Evolutionary conservation across 2,113 vertebrate species (phyloP), one percentile per base, ranked within the genome.

Genomic region (Aythya baeri): DNA sequence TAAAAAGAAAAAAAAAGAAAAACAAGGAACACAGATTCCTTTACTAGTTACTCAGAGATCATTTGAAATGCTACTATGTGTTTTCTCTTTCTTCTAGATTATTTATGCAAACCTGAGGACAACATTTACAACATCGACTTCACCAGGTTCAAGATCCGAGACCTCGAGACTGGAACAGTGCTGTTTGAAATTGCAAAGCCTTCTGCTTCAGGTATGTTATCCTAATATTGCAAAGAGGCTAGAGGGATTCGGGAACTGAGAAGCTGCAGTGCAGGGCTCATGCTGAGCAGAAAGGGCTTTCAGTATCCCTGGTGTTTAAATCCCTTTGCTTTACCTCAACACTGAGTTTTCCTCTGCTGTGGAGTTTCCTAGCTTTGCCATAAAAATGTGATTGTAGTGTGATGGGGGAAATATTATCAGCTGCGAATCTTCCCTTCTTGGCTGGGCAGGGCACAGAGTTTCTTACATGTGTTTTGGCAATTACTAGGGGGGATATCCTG

Each of bases 181-280:
- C 98, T 99, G 20, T 99, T 99, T 97, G 99, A 99, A 98, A 99
- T 99, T 43, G 99, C 99, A 95, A 99, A 99, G 92, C 99, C 99
- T 7, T 99, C 98, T n/a, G 96, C 97, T 89, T 97, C 98, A 92
- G 98, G 99, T 99, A 94, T n/a, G 86, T n/a, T 29, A 17, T 4
- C 3, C 34, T n/a, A 9, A 75, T 0, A 0, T 25, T n/a, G 32
- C 25, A 5, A 20, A 52, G 61, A 58, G 50, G 55, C 14, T 55
- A 4, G 57, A 38, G 61, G 63, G 58, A 7, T 17, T 59, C 0
- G 13, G 10, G 58, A 68, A 13, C 46, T 21, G 43, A 27, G 50
- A 34, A 34, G 41, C 5, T 81, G 46, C 52, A n/a, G 1, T 32
- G 32, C 25, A 73, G 31, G 11, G 38, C 36, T 52, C 66, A 1